Conservation (phyloP, 2,113 vertebrate species). For the Ochotona curzoniae region DNA sequence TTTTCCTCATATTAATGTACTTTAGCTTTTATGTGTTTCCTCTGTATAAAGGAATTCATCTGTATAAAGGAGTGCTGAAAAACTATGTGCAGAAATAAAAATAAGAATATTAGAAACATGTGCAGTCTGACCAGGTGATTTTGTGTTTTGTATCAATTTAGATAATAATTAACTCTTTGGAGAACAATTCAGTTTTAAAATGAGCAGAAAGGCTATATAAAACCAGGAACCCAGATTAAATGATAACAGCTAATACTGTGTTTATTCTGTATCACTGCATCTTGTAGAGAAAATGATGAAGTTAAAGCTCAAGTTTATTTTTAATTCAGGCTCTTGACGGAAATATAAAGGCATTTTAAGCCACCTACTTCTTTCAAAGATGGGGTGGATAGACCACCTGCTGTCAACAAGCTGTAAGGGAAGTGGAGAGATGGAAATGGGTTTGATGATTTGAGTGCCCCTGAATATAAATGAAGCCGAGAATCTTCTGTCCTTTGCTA, state of each 20-base stretch:
- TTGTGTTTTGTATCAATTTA: constrained; percentile 37
- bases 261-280: constrained; percentile 80
- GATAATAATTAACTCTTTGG: constrained; percentile 58
- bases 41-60: background rate
- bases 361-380: constrained; percentile 90
- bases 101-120: background rate
- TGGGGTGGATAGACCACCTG: constrained; percentile 91
- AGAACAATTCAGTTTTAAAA: constrained; percentile 64
- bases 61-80: background rate
- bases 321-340: constrained; percentile 85
- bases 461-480: constrained; percentile 93
- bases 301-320: constrained; percentile 82
- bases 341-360: constrained; percentile 84
- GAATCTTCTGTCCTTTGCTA: constrained; percentile 83
- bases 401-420: constrained; percentile 91
- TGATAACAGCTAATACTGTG: constrained; percentile 72
- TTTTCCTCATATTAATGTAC: background rate
- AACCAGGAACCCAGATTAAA: constrained; percentile 78
- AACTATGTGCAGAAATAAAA: background rate
- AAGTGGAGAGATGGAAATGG: constrained; percentile 92
- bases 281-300: constrained; percentile 83
- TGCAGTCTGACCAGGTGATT: constrained; percentile 5
- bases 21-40: background rate
- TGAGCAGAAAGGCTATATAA: constrained; percentile 67
- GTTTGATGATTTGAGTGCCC: constrained; percentile 90